phyloP scores from a whole-genome alignment of 2,113 vertebrate species.

The Seriola rivoliana region DNA sequence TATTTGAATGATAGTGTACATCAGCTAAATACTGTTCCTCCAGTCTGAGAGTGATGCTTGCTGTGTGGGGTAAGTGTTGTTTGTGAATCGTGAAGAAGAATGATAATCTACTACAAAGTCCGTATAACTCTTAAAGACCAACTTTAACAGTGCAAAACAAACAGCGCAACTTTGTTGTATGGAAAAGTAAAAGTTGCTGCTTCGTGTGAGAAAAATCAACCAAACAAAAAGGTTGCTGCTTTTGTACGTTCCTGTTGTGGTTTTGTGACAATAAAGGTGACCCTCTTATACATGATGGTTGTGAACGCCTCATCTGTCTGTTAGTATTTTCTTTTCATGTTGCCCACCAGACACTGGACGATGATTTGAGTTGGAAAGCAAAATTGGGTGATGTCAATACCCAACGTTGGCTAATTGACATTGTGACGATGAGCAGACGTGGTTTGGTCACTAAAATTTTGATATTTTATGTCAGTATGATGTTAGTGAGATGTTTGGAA shows the following conservation, averaged over 20 bases:
- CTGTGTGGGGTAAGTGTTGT: slow-evolving; percentile 75
- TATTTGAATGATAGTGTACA: slow-evolving; percentile 57
- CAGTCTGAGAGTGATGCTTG: slow-evolving; percentile 77
- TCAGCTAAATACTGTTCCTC: slow-evolving; percentile 48
- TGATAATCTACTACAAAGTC: slow-evolving; percentile 65
- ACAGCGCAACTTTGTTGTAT: slow-evolving; percentile 61
- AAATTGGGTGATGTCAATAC: too few relatives aligned
- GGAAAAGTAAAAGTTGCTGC: slow-evolving; percentile 69
- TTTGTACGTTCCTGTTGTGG: slow-evolving; percentile 84
- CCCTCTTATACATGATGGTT: slow-evolving; percentile 70
- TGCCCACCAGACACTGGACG: too few relatives aligned
- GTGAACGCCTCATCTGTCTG: slow-evolving; percentile 9
- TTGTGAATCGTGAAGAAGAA: slow-evolving; percentile 76
- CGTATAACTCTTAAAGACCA: slow-evolving; percentile 70
- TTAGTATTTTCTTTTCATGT: too few relatives aligned
- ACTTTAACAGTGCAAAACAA: slow-evolving; percentile 69
- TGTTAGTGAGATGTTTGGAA: too few relatives aligned
- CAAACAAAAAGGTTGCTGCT: slow-evolving; percentile 72
- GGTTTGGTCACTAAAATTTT: too few relatives aligned
- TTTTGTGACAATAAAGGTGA: slow-evolving; percentile 84
- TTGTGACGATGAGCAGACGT: too few relatives aligned
- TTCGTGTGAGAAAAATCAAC: slow-evolving; percentile 73
- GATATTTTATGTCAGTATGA: too few relatives aligned
- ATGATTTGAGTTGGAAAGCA: too few relatives aligned
- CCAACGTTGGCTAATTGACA: too few relatives aligned